These are phyloP conservation scores for Notolabrus celidotus DNA, from an alignment of 2,797 vertebrate species.

Conservation along the genomic window DNA sequence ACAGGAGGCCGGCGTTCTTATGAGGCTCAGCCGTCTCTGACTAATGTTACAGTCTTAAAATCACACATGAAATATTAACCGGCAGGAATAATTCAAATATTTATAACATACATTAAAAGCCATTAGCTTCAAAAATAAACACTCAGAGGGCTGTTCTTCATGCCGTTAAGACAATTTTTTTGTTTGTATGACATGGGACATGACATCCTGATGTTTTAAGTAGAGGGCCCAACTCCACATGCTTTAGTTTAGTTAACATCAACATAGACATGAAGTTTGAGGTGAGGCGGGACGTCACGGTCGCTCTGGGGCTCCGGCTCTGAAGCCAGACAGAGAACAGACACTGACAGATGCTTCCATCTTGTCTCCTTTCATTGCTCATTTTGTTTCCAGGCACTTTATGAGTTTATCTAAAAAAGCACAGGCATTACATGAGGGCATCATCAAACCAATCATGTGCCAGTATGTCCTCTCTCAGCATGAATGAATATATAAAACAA, in stretches of 20 bases:
- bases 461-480: neutral
- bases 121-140: slow-evolving; percentile 85
- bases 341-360: slow-evolving; percentile 86
- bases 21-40: slow-evolving; percentile 64
- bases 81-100: slow-evolving; percentile 85
- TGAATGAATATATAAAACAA: neutral
- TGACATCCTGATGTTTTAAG: slow-evolving; percentile 83
- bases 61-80: slow-evolving; percentile 85
- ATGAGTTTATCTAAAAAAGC: slow-evolving; percentile 77
- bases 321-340: slow-evolving; percentile 76
- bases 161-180: slow-evolving; percentile 69
- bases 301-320: slow-evolving; percentile 73
- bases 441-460: slow-evolving; percentile 55
- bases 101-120: slow-evolving; percentile 89
- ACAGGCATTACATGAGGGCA: slow-evolving; percentile 60
- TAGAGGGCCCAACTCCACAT: slow-evolving; percentile 78
- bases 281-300: slow-evolving; percentile 59
- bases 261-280: slow-evolving; percentile 77
- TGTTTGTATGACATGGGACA: slow-evolving; percentile 81
- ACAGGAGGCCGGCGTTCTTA: slow-evolving; percentile 63
- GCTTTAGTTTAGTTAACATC: slow-evolving; percentile 87
- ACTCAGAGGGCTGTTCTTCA: slow-evolving; percentile 68
- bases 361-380: slow-evolving; percentile 84
- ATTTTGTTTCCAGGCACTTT: slow-evolving; percentile 64
- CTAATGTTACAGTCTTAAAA: slow-evolving; percentile 83